phyloP scores from a whole-genome alignment of 1,140 invertebrate species.

The Anastrepha obliqua region DNA sequence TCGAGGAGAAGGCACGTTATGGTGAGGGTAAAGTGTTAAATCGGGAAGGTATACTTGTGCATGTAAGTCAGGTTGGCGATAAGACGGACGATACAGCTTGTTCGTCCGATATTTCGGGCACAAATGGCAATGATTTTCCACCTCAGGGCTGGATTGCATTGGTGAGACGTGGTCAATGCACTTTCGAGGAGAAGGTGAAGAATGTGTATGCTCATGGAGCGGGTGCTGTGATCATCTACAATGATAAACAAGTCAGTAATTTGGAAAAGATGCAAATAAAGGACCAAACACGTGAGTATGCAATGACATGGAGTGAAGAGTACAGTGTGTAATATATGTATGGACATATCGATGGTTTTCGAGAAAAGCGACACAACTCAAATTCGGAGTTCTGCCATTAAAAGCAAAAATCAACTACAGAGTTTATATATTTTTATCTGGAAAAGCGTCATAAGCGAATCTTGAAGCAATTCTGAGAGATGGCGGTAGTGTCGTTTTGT shows the following conservation, averaged over 20 bases:
- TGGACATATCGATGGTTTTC: too few species aligned
- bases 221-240: conserved; percentile 84
- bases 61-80: conserved; percentile 77
- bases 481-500: too few species aligned
- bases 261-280: conserved; percentile 84
- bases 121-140: conserved; percentile 75
- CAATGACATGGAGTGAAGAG: neutral
- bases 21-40: conserved; percentile 80
- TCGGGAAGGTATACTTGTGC: conserved; percentile 78
- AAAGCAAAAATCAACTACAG: too few species aligned
- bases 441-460: too few species aligned
- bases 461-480: too few species aligned
- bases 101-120: conserved; percentile 77
- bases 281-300: conserved; percentile 78
- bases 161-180: conserved; percentile 82
- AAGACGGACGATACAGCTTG: conserved; percentile 81
- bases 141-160: conserved; percentile 84
- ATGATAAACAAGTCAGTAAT: conserved; percentile 79
- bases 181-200: conserved; percentile 84
- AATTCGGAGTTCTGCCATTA: too few species aligned
- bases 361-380: too few species aligned
- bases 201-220: conserved; percentile 83
- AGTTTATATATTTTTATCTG: too few species aligned
- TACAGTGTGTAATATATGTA: neutral
- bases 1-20: conserved; percentile 80